Percentiles rank a stretch among this genome's conserved stretches.
These are phyloP conservation scores for Malacosoma neustria DNA, from an alignment of 2,888 invertebrate species.

Conservation along the genomic window DNA sequence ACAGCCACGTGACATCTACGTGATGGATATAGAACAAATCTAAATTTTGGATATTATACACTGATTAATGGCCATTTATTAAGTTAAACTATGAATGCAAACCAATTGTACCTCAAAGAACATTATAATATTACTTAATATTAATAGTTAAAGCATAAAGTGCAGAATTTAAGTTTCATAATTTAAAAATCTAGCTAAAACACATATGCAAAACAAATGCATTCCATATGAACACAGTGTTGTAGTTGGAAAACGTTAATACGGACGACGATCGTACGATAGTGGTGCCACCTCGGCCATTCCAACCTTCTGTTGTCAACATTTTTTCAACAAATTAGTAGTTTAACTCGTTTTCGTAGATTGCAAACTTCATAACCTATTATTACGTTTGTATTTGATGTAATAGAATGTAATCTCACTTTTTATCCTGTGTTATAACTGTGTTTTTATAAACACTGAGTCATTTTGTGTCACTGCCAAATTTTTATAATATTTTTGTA, in stretches of 20 bases:
- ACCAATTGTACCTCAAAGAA: no score
- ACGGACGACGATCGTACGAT: conserved; percentile 42
- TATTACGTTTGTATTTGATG: conserved; percentile 12
- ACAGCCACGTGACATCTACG: no score
- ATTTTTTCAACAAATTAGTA: conserved; percentile 14
- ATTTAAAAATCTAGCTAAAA: no score
- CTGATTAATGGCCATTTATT: no score
- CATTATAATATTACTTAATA: no score
- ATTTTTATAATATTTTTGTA: neutral
- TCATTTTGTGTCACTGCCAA: neutral
- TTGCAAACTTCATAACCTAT: conserved; percentile 10
- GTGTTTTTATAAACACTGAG: neutral
- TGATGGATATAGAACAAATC: no score
- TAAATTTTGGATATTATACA: no score
- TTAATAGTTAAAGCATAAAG: no score
- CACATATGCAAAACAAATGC: no score
- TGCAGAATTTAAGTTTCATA: no score
- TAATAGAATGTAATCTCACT: conserved; percentile 1
- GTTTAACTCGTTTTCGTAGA: conserved; percentile 10
- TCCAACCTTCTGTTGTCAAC: conserved; percentile 23
- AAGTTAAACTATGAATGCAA: no score
- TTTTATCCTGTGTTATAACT: neutral
- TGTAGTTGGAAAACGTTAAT: conserved; percentile 29
- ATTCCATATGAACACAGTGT: no score
- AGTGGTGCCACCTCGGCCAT: conserved; percentile 40